Conservation (phyloP, 1,140 invertebrate genomes). For the Nephotettix cincticeps region DNA sequence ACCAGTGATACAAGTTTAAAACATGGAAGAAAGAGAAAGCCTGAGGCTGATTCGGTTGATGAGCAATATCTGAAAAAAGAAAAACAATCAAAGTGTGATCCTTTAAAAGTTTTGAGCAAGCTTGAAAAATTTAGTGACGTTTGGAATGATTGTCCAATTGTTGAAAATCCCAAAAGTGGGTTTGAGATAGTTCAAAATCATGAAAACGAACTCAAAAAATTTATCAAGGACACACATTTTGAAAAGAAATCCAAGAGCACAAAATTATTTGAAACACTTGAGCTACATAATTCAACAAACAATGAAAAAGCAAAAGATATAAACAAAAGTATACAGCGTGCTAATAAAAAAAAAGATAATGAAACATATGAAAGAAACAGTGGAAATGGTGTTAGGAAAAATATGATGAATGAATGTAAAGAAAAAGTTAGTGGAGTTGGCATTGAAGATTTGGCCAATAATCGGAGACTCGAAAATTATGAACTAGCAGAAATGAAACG, state of each 20-base stretch:
- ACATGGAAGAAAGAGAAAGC: too few relatives aligned
- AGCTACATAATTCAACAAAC: neutral
- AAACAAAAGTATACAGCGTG: neutral
- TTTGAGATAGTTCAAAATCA: too few relatives aligned
- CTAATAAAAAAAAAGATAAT: neutral
- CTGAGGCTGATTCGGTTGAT: too few relatives aligned
- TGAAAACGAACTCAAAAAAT: too few relatives aligned
- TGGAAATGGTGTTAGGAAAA: neutral
- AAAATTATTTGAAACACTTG: too few relatives aligned
- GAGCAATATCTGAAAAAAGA: neutral
- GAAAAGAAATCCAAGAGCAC: too few relatives aligned
- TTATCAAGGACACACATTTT: too few relatives aligned
- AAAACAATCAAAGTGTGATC: neutral
- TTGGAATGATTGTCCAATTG: constrained; percentile 6
- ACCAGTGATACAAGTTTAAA: neutral
- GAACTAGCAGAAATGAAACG: neutral
- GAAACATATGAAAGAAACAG: neutral
- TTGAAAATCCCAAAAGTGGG: neutral
- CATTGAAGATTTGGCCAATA: too few relatives aligned
- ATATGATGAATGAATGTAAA: neutral
- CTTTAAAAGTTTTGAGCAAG: neutral
- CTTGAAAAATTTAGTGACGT: constrained; percentile 11
- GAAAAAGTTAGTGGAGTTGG: neutral
- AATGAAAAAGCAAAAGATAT: neutral
- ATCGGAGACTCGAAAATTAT: neutral